Percentiles rank a stretch among this genome's conserved stretches.
These are phyloP conservation scores for Symphodus melops DNA, from an alignment of 2,113 vertebrate species.

Conservation along the genomic window DNA sequence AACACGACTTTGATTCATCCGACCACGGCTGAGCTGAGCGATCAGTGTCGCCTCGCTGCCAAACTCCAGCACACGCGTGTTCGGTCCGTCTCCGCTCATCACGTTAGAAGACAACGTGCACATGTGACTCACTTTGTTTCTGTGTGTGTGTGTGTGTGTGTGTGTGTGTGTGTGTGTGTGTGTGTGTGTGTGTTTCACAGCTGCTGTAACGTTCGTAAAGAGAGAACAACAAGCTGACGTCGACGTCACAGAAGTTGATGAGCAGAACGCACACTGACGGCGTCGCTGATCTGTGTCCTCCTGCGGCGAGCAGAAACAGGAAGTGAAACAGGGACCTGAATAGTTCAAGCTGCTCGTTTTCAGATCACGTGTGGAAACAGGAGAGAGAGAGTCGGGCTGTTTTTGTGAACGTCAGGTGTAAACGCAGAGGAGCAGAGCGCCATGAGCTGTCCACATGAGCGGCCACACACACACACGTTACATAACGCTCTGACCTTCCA, in stretches of 20 bases:
- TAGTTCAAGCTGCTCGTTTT: constrained; percentile 35
- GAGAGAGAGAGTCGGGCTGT: not conserved
- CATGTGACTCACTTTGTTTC: too few species aligned
- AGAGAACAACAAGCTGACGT: constrained; percentile 1
- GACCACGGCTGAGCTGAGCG: too few species aligned
- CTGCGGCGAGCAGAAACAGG: not conserved
- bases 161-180: not conserved
- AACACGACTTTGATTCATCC: too few species aligned
- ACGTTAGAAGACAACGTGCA: too few species aligned
- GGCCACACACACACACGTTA: not conserved
- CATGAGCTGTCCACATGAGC: constrained; percentile 8
- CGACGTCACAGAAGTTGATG: not conserved
- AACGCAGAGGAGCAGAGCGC: not conserved
- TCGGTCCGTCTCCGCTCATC: too few species aligned
- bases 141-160: not conserved
- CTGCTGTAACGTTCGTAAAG: not conserved
- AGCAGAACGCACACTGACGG: not conserved
- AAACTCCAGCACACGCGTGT: too few species aligned
- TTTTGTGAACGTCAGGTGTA: not conserved
- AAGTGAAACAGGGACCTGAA: constrained; percentile 10
- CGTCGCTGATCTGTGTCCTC: too few species aligned
- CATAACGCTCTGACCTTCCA: constrained; percentile 16
- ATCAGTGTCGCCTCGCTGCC: too few species aligned
- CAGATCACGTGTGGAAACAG: constrained; percentile 4
- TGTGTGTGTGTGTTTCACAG: not conserved